phyloP scores from a whole-genome alignment of 2,888 invertebrate species.

The Ommatoiulus sabulosus region DNA sequence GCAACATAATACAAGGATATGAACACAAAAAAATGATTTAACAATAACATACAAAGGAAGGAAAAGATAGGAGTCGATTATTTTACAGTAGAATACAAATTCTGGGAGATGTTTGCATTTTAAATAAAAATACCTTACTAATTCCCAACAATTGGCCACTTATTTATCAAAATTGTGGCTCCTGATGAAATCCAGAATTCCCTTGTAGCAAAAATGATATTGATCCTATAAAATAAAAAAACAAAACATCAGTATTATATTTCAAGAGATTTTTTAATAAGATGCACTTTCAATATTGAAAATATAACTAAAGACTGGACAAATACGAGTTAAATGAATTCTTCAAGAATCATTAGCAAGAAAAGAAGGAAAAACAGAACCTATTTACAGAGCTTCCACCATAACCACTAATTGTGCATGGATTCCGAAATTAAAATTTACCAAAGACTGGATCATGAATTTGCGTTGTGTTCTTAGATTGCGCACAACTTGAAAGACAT shows the following conservation, averaged over 20 bases:
- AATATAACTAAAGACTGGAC: too few relatives aligned
- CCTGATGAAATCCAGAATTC: constrained; percentile 72
- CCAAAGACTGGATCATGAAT: constrained; percentile 85
- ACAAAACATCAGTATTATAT: constrained; percentile 49
- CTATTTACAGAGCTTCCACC: background rate
- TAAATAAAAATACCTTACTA: constrained; percentile 9
- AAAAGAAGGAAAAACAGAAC: background rate
- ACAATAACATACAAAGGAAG: background rate
- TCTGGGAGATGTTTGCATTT: background rate
- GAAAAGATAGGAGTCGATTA: background rate
- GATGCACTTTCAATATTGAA: too few relatives aligned
- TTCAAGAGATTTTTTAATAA: background rate
- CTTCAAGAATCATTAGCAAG: too few relatives aligned
- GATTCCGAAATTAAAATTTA: constrained; percentile 70
- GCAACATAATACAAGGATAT: background rate
- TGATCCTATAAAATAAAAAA: constrained; percentile 77
- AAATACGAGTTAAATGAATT: too few relatives aligned
- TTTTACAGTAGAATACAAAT: constrained; percentile 15
- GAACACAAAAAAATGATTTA: background rate
- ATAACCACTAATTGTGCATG: background rate
- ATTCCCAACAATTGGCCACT: background rate
- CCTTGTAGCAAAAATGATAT: constrained; percentile 93
- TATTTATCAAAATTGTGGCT: constrained; percentile 44
- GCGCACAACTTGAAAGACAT: constrained; percentile 85
- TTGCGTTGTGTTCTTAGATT: constrained; percentile 87